phyloP scores from a whole-genome alignment of 2,797 vertebrate species.

The Psittacula derbiana region DNA sequence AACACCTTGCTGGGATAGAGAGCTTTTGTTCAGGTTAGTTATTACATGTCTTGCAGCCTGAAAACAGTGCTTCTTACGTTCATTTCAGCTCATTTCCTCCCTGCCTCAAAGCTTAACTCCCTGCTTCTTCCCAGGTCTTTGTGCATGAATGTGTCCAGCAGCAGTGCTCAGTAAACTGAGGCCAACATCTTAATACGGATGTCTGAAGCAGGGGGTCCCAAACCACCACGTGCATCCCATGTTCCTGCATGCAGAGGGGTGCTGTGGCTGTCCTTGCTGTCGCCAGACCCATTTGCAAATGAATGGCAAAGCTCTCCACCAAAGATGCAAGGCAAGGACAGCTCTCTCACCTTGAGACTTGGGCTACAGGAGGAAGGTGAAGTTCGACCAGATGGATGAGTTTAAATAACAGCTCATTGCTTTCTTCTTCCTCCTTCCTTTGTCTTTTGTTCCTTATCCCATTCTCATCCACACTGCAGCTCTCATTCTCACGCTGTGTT shows the following conservation, averaged over 20 bases:
- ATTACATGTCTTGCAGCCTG: slow-evolving; percentile 30
- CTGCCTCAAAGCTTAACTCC: neutral
- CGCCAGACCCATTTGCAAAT: neutral
- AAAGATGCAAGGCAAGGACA: neutral
- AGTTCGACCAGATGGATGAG: neutral
- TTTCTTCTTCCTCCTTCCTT: neutral
- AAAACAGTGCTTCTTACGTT: slow-evolving; percentile 38
- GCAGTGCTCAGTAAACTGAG: neutral
- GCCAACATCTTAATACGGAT: neutral
- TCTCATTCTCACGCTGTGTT: neutral
- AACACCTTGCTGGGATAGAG: slow-evolving; percentile 39
- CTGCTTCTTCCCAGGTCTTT: neutral
- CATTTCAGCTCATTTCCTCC: slow-evolving; percentile 31
- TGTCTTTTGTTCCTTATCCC: neutral
- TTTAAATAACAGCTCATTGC: neutral
- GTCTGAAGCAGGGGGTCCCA: neutral
- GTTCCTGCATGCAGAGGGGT: accelerated
- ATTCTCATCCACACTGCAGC: neutral
- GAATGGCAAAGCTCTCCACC: neutral
- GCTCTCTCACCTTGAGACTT: neutral
- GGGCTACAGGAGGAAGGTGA: neutral
- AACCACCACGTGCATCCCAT: accelerated
- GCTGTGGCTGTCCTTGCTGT: neutral
- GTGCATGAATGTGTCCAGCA: neutral
- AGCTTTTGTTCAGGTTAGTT: slow-evolving; percentile 52